Evolutionary conservation across 2,797 vertebrate species (phyloP), one percentile per base, ranked within the genome.

Genomic region (Hydrocynus forskahlii): DNA sequence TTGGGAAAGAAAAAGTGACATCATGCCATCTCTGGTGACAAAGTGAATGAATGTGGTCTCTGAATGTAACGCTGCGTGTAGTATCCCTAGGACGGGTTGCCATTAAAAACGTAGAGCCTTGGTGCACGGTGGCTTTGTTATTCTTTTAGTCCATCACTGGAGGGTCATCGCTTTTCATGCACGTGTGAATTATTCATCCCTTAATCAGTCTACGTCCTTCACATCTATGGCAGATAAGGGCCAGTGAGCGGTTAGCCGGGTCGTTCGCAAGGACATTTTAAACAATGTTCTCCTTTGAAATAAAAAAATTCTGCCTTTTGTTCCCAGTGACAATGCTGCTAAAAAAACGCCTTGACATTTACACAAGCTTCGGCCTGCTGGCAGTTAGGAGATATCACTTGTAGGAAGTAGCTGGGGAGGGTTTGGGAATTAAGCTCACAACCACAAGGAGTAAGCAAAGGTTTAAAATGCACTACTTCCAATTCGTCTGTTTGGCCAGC

Each of bases 301-400:
- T 64, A 23, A 77, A 35, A 75, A 60, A 77, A 74, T 62, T 29
- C 40, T 74, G 68, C 52, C 21, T 67, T 55, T 80, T 77, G 45
- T 43, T 57, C 43, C 21, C 43, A 7, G 16, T 14, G 25, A 71
- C 59, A 75, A 66, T 75, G 59, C 5, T 23, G n/a, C 57, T 52
- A 12, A 72, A 79, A 82, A 60, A 77, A 77, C 23, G 50, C 70
- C 70, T 66, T 83, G 74, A 85, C 75, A 83, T 85, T 85, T 82
- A 25, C 52, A 25, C 54, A 73, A 25, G 52, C 64, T 75, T 74
- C 14, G 43, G 25, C 25, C 63, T 67, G 67, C 59, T 76, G 73
- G n/a, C 59, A 52, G 60, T 80, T 72, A 72, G 73, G 62, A 76
- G 74, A 73, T 62, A 76, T 21, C 25, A 52, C n/a, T 50, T 74